Evolutionary conservation across 2,888 invertebrate species (phyloP), one percentile per base, ranked within the genome.

Genomic region (Lomographa bimaculata): DNA sequence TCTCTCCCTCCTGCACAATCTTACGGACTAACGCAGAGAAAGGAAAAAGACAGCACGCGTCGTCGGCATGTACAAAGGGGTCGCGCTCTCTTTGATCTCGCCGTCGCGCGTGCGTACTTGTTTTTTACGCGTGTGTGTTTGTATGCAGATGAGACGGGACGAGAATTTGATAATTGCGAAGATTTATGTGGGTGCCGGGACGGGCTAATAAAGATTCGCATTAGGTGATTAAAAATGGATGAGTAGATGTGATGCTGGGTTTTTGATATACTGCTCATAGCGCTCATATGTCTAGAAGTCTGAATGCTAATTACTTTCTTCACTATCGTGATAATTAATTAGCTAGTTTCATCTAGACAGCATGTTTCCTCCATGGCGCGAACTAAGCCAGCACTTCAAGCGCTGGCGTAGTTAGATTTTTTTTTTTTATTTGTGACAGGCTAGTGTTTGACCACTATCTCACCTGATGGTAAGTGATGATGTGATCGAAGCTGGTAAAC

Each of bases 151-250:
- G 84, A 84, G 81, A 68, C 62, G 67, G 57, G 64, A 65, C 70
- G 79, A 77, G 86, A 85, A 85, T 89, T 89, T 86, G 87, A 86
- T 89, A 89, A 89, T 87, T 87, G 87, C 81, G 64, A 83, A 84
- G 87, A 89, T 87, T 87, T 85, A 84, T 83, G 74, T 64, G 60
- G 65, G 61, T 67, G 72, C 70, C 48, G 46, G 44, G 47, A 36
- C 44, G 41, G 38, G 50, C 46, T 49, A 46, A 48, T 41, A 42
- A 42, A 35, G 35, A 35, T 36, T 48, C 40, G 49, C 50, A 50
- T 55, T 56, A 49, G 50, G 42, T 60, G 54, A 63, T 61, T 58
- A 56, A 55, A 53, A 46, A 51, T 26, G 37, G 21, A 51, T 39
- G 50, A 39, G 24, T 29, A 25, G 35, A 10, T 32, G 7, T 18